Base-by-base conservation (phyloP, 2,888 invertebrate species). In the Ischnus inquisitorius region DNA sequence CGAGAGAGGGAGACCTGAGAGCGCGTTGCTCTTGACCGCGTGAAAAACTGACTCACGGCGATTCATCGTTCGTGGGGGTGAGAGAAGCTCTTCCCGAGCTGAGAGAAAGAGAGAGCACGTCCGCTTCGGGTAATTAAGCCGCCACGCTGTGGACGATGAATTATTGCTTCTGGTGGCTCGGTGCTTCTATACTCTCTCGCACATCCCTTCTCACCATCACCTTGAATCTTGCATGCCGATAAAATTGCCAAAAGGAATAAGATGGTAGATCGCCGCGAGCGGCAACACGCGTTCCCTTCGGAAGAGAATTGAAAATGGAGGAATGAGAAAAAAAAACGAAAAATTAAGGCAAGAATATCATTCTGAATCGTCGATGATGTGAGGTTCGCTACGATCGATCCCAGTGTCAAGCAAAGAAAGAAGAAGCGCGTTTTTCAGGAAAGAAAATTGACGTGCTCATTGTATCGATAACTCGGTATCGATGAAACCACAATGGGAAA, bases 61-160 rank as follows among this genome's bases (percentile, higher is more conserved):
- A 77, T 82, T 75, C 69, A 65, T 71, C 71, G 64, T 68, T 60
- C 67, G 64, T 19, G 39, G 64, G 34, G 14, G 62, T 22, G 57
- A 57, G 51, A 28, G 57, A 71, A 79, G 83, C 83, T 82, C 82
- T 82, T 75, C 79, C 54, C 3, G 22, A 22, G 3, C 1, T 19
- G 54, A 54, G 54, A 54, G 22, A 54, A 19, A 62, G 81, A 74
- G 82, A 84, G 88, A 84, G 81, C 87, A 88, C 88, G 87, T 88
- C 84, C 85, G 86, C 87, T 80, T 65, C 86, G 87, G 87, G 88
- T 88, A 88, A 89, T 89, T 88, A 88, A 88, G 87, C 87, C 87
- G 84, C 86, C 86, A 85, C 86, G 88, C 86, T 78, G 88, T 84
- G 81, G 85, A 88, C 84, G 86, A 88, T 89, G 87, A 89, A 89